Base-by-base conservation (phyloP, 2,888 invertebrate species). In the Tridacna gigas region DNA sequence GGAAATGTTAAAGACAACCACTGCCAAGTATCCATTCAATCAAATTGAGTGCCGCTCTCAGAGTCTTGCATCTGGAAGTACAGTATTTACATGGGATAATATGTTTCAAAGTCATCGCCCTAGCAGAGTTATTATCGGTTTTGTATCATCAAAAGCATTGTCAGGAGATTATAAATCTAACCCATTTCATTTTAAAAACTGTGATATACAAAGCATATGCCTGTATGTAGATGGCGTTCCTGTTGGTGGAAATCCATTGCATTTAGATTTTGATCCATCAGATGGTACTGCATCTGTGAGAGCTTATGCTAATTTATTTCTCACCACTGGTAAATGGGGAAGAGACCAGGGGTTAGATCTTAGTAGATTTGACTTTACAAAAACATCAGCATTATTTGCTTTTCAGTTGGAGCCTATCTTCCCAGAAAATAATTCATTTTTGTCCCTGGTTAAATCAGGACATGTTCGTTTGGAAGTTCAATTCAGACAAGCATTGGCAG, bases 361-460 rank as follows among this genome's bases (percentile, higher is more conserved):
- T 12, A 61, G 45, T 15, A 77, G 78, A 51, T 51, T 66, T 60
- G 79, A 86, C 20, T 74, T 74, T 74, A 25, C 5, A 74, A 51
- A 48, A 0, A 76, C 75, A 47, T 79, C 79, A 15, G 60, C 83
- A 18, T 26, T 82, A 18, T 84, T 77, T 73, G 66, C 69, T 0
- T 84, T 82, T 82, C 80, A 84, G n/a, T 47, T 86, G 26, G 84
- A 84, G 76, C 80, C 80, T 3, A 69, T 25, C 11, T 86, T 86
- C 26, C 25, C 73, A 25, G 26, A 28, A 1, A 7, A 47, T 37
- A 73, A 61, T 20, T 15, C n/a, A 11, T 79, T 61, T 74, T n/a
- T 79, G 48, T 73, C 73, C 15, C 37, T 79, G 1, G 15, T 79
- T n/a, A 74, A 74, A 79, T 48, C 79, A 63, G 51, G 79, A 28